Evolutionary conservation across 92 coral and sea anemone genomes (phyloP).

Genomic region (Plumapathes pennacea): DNA sequence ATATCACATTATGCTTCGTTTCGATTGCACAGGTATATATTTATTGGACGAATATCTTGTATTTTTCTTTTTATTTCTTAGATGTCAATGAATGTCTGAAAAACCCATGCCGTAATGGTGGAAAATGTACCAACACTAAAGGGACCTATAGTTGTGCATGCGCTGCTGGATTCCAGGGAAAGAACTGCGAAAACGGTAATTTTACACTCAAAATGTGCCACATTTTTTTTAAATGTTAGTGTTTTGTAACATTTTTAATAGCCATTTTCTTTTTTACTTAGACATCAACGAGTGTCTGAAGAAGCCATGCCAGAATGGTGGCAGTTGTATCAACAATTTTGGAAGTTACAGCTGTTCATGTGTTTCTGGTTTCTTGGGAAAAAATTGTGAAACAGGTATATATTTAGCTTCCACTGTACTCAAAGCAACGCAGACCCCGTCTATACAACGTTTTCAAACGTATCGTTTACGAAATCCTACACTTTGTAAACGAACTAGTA

Average conservation of each 20-base stretch:
- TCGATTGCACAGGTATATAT: no score
- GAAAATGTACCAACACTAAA: slow-evolving; percentile 33
- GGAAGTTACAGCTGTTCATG: slow-evolving; percentile 21
- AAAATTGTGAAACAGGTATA: slow-evolving; percentile 25
- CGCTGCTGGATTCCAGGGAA: slow-evolving; percentile 31
- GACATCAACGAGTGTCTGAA: slow-evolving; percentile 11
- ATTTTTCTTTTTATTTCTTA: background rate
- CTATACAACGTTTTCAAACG: background rate
- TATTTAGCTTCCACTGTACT: no score
- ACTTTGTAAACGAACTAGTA: background rate
- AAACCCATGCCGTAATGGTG: slow-evolving; percentile 51
- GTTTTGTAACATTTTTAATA: background rate
- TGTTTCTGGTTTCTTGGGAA: slow-evolving; percentile 3
- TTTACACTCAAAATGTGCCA: no score
- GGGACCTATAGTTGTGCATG: slow-evolving; percentile 60
- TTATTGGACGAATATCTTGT: no score
- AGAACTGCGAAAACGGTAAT: slow-evolving; percentile 45
- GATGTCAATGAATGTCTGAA: slow-evolving; percentile 62
- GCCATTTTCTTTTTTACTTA: background rate
- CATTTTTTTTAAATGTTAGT: no score
- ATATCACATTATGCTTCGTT: no score
- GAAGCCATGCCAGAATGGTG: slow-evolving; percentile 15
- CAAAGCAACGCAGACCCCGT: background rate
- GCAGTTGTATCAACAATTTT: slow-evolving; percentile 1
- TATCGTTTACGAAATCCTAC: background rate